Base-by-base conservation (phyloP, 2,888 invertebrate genomes). In the Ptychoptera contaminata region DNA sequence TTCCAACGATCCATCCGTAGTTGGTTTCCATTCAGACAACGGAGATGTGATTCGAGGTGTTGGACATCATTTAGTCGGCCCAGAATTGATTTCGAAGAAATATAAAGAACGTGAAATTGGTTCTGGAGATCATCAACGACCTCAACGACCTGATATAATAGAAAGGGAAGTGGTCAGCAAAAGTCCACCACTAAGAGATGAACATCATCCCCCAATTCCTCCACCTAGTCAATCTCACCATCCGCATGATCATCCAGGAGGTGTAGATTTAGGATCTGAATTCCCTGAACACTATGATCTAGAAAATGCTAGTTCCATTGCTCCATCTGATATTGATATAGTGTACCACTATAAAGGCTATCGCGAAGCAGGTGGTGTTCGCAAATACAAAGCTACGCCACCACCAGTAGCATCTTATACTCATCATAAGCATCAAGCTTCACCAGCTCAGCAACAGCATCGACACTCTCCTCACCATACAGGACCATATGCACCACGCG, bases 251-350 rank as follows among this genome's bases (percentile, higher is more conserved):
- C 83, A 83, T 54, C 78, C 78, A 23, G 73, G 72, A 37, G 77
- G 76, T 16, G 77, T 82, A 43, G 86, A 87, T 56, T 69, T 88
- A 54, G 76, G 78, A 56, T 79, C 79, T 8, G 85, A 86, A 58
- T 72, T 80, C 49, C 88, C 91, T 0, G 92, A 93, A 60, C 91
- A 92, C 61, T 96, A 96, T 59, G 94, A 96, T 61, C 70, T 96
- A 49, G 96, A 96, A 68, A 94, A 94, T 65, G 93, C 94, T 2
- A 93, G 92, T 62, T 93, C 92, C 0, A 94, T 96, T 53, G 96
- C 96, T 1, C 94, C 96, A 0, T 93, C 93, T 2, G 96, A 96
- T 60, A 93, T 93, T 51, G 94, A 96, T 59, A 88, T 96, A 50
- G 90, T 92, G 10, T 91, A 91, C 57, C 94, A 96, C 62, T 96